Evolutionary conservation across 2,797 vertebrate genomes (phyloP).

Genomic region (Glyptemys insculpta): DNA sequence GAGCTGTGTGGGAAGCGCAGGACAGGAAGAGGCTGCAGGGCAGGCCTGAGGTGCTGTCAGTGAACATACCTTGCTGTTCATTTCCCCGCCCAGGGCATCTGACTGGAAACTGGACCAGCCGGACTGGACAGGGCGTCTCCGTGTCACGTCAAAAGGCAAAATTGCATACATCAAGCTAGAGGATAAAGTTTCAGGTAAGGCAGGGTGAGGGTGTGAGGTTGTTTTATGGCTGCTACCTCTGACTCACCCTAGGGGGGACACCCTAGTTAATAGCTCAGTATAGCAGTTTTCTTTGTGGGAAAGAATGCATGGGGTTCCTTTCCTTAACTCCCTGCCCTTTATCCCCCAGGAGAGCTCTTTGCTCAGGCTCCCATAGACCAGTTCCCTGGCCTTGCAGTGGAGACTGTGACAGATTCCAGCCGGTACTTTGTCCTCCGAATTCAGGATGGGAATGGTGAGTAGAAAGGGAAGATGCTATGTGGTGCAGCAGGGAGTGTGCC

Average conservation of each 20-base stretch:
- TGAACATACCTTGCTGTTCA: not conserved
- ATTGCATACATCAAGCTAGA: constrained; percentile 93
- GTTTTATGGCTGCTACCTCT: not conserved
- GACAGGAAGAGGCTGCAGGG: not conserved
- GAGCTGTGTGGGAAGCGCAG: not conserved
- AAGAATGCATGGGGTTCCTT: not conserved
- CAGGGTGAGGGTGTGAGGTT: not conserved
- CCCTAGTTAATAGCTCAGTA: not conserved
- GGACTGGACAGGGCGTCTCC: constrained; percentile 95
- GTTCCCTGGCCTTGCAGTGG: constrained; percentile 90
- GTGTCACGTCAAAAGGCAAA: constrained; percentile 94
- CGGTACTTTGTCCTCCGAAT: constrained; percentile 95
- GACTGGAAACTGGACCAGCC: constrained; percentile 98
- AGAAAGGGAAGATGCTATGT: not conserved
- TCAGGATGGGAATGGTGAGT: constrained; percentile 93
- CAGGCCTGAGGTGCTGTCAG: not conserved
- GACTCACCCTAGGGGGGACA: not conserved
- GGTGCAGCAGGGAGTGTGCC: not conserved
- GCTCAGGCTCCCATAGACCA: constrained; percentile 94
- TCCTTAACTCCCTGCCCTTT: not conserved
- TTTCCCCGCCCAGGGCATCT: constrained; percentile 86
- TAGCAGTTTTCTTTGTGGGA: fast-evolving
- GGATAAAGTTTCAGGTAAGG: constrained; percentile 93
- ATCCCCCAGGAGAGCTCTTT: constrained; percentile 89
- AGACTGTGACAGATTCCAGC: constrained; percentile 95